Conservation (phyloP, 2,797 vertebrate species). For the Hydrocynus forskahlii region DNA sequence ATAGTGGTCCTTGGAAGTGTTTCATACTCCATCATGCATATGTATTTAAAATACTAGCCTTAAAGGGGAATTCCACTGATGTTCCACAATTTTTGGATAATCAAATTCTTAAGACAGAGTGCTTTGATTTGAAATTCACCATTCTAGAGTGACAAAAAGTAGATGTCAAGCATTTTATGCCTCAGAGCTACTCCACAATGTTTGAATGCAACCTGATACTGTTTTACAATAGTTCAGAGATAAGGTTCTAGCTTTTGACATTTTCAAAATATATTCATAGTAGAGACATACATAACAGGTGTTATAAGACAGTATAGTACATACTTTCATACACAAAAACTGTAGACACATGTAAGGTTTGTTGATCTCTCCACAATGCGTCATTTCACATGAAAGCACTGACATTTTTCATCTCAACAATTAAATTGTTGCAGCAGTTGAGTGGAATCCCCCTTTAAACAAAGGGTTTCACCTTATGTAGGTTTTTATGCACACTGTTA, state of each 20-base stretch:
- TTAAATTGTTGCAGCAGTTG: neutral
- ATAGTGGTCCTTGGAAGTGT: too few relatives aligned
- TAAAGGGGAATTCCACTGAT: too few relatives aligned
- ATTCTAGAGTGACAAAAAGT: neutral
- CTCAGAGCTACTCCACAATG: neutral
- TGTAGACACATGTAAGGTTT: too few relatives aligned
- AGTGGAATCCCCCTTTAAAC: neutral
- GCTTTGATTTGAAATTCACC: neutral
- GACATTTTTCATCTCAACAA: neutral
- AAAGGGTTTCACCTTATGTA: neutral
- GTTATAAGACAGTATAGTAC: too few relatives aligned
- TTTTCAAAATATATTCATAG: too few relatives aligned
- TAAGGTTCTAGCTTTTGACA: too few relatives aligned
- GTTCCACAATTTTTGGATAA: neutral
- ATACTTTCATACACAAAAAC: too few relatives aligned
- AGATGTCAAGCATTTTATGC: neutral
- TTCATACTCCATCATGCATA: constrained; percentile 7
- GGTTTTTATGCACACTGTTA: neutral
- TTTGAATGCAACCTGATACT: too few relatives aligned
- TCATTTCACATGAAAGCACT: neutral
- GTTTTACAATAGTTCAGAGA: too few relatives aligned
- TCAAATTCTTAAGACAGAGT: neutral
- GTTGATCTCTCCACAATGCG: too few relatives aligned
- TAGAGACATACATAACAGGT: too few relatives aligned
- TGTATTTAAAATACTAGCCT: neutral